phyloP scores from a whole-genome alignment of 2,797 vertebrate species.

The Molossus molossus region DNA sequence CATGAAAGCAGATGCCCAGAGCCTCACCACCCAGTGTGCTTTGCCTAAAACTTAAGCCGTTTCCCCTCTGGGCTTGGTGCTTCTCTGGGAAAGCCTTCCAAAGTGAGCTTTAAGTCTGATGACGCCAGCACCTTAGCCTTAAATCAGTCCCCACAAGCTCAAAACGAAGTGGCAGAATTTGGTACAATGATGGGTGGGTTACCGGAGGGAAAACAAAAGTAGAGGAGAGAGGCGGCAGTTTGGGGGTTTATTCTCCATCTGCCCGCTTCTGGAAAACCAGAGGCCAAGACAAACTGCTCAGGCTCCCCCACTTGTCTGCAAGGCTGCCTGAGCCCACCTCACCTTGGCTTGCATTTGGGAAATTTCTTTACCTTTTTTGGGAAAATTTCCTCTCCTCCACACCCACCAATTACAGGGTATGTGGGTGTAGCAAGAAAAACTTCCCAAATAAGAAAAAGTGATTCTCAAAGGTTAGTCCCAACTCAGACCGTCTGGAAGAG shows the following conservation, averaged over 20 bases:
- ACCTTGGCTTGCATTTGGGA: constrained; percentile 58
- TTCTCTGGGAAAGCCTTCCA: not conserved
- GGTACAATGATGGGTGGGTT: not conserved
- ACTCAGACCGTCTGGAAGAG: constrained; percentile 43
- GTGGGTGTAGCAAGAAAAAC: constrained; percentile 66
- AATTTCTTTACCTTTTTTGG: constrained; percentile 79
- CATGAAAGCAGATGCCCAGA: not conserved
- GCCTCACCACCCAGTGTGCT: not conserved
- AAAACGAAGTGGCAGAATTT: not conserved
- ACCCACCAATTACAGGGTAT: constrained; percentile 73
- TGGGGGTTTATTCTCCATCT: not conserved
- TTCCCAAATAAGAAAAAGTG: constrained; percentile 77
- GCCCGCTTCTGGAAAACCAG: not conserved
- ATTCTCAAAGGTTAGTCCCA: constrained; percentile 62
- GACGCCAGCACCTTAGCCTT: not conserved
- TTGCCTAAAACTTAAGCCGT: not conserved
- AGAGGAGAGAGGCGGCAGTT: not conserved
- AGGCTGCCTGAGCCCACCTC: constrained; percentile 61
- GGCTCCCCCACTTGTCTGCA: constrained; percentile 28
- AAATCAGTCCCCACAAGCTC: not conserved
- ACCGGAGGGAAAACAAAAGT: not conserved
- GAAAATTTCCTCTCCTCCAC: constrained; percentile 72
- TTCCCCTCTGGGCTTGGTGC: not conserved
- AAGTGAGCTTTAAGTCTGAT: not conserved
- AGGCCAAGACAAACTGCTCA: not conserved